Evolutionary conservation across 2,797 vertebrate genomes (phyloP).

Genomic region (Rhadinocentrus ornatus): DNA sequence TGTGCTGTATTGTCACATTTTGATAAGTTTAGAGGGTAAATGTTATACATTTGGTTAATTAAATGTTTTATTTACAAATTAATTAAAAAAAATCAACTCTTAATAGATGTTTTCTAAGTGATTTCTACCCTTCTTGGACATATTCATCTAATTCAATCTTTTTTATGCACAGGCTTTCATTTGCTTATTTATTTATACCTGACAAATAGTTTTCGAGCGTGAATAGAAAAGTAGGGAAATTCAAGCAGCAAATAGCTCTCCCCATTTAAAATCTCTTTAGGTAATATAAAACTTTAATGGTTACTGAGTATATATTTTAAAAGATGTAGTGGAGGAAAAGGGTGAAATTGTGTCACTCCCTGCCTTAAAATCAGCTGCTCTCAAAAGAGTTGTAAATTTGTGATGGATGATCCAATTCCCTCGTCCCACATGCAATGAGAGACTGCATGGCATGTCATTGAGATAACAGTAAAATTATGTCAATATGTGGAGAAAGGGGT

Average conservation of each 20-base stretch:
- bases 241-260: background rate
- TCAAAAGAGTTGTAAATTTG: too few species aligned
- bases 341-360: too few species aligned
- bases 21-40: background rate
- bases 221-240: background rate
- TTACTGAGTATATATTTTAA: too few species aligned
- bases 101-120: background rate
- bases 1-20: background rate
- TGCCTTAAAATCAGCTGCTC: too few species aligned
- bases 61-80: background rate
- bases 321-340: too few species aligned
- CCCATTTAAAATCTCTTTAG: too few species aligned
- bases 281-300: too few species aligned
- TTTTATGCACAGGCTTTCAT: background rate
- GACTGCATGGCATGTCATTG: too few species aligned
- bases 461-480: too few species aligned
- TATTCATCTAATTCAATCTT: background rate
- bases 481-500: too few species aligned
- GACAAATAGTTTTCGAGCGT: background rate
- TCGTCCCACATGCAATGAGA: too few species aligned
- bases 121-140: background rate
- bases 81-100: background rate
- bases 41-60: background rate
- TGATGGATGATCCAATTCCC: too few species aligned
- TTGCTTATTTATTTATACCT: background rate